phyloP scores from a whole-genome alignment of 2,113 vertebrate species.

The Callithrix jacchus region DNA sequence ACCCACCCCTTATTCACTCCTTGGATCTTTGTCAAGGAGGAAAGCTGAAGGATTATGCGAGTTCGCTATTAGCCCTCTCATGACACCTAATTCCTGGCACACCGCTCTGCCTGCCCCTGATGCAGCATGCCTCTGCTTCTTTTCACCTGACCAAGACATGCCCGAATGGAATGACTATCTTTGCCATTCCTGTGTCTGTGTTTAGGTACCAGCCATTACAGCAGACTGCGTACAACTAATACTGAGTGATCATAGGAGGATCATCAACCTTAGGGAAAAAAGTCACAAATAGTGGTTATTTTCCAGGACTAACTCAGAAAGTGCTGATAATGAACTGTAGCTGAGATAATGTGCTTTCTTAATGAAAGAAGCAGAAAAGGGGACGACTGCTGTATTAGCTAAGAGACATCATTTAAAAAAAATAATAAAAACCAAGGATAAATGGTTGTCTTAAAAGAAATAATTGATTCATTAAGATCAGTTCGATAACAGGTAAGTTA shows the following conservation, averaged over 20 bases:
- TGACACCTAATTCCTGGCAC: not conserved
- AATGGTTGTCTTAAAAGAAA: not conserved
- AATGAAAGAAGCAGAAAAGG: not conserved
- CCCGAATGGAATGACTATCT: not conserved
- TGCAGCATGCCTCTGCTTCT: no score
- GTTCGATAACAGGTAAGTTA: not conserved
- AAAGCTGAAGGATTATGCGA: not conserved
- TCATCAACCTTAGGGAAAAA: not conserved
- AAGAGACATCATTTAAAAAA: not conserved
- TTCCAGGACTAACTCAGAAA: not conserved
- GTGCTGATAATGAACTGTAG: not conserved
- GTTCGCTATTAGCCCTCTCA: not conserved
- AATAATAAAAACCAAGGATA: not conserved
- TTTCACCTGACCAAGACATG: not conserved
- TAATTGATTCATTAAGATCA: not conserved
- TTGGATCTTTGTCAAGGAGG: conserved; percentile 17
- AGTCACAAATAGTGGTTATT: not conserved
- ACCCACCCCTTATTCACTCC: not conserved
- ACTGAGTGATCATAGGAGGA: not conserved
- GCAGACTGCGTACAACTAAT: not conserved
- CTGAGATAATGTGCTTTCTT: not conserved
- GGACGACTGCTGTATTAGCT: not conserved
- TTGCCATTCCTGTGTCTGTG: not conserved
- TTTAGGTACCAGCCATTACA: not conserved
- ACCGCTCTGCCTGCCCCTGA: not conserved